Base-by-base conservation (phyloP, 1,140 invertebrate species). In the Achroia grisella region DNA sequence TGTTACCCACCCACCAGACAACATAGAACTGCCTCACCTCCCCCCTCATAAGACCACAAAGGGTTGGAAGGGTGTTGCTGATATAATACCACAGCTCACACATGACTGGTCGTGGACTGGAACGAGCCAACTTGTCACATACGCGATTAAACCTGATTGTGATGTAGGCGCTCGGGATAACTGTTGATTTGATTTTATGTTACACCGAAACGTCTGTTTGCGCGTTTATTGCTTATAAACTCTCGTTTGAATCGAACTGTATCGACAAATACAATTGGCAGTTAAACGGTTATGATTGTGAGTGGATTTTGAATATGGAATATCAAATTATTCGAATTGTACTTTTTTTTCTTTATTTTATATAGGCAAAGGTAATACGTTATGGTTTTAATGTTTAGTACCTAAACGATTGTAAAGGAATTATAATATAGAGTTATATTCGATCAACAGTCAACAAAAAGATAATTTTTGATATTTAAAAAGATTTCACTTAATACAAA, bases 161-260 rank as follows among this genome's bases (percentile, higher is more conserved):
- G 80, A 84, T 84, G 70, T 84, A 84, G 80, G 71, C 76, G 67
- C 65, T 65, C 78, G 59, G 79, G 80, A 81, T 83, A 83, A 80
- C 74, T 78, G 76, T 80, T 83, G 76, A 83, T 83, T 83, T 80
- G 79, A 83, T 83, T 83, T 83, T 83, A 83, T 83, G 79, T 69
- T 56, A 72, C 66, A 65, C 69, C 75, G 60, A 79, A 80, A 75
- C 80, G 80, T 84, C 80, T 84, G 80, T 84, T 77, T 71, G 71
- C 69, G 56, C 77, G 70, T 78, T 79, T 84, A 84, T 81, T 71
- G 80, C 71, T 76, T 76, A 71, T 84, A 84, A 84, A 84, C 64
- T 78, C 75, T 83, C 62, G 74, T 80, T 80, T 52, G 62, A 55
- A 64, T 63, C 60, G 61, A 62, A 67, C 72, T 64, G 71, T 75